Evolutionary conservation across 2,888 invertebrate species (phyloP), one percentile per base, ranked within the genome.

Genomic region (Merodon equestris): DNA sequence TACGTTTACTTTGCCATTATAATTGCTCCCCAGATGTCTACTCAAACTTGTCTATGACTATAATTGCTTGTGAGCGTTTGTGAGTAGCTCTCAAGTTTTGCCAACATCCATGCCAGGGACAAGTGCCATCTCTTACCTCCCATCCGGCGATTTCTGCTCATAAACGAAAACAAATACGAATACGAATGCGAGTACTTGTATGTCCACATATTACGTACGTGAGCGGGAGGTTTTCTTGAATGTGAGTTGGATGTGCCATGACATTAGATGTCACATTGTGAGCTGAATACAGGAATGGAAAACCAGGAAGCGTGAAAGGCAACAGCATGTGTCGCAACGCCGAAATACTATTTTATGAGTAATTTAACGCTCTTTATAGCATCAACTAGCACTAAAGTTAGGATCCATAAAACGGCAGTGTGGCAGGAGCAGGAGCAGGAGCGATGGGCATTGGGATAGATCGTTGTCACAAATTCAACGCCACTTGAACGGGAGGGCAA

Each of bases 291-390:
- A 57, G 58, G 44, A 53, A 50, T 14, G 45, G 42, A 68, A 73
- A 58, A 60, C 58, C 58, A 67, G 67, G 42, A 48, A 73, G 63
- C 58, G 73, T 63, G 63, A 36, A 77, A 63, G 51, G 77, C 54
- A 63, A 71, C 58, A 45, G 63, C 74, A 77, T 66, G 67, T 67
- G 67, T 67, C 73, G 45, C 67, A 34, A 61, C 58, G 63, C 61
- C 57, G 19, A 72, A 42, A 58, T 63, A 68, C 73, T 63, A 68
- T 73, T 73, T 73, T 79, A 73, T 79, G 73, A 79, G 73, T 73
- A 68, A 79, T 79, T 79, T 79, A 73, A 79, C 73, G 73, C 73
- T 73, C 68, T 63, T 68, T 68, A 73, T 73, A 42, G 54, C 77
- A 79, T 64, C 63, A 73, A 68, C 73, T 68, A 68, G 57, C 48